These are phyloP conservation scores for Hypotaenidia okinawae DNA, from an alignment of 2,797 vertebrate genomes.

Conservation along the genomic window DNA sequence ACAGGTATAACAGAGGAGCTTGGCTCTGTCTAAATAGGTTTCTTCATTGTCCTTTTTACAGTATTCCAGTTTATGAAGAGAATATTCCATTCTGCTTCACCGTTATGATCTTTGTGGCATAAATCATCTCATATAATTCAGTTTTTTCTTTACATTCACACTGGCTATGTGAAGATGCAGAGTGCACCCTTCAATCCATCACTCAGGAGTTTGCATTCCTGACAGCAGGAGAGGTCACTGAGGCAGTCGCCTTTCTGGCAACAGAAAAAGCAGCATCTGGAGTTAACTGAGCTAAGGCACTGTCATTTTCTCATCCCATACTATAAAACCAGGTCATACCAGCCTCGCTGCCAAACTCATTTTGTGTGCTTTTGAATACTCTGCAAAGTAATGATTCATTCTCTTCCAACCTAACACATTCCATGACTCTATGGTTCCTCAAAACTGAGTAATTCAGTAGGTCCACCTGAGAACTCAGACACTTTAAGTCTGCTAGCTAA, in stretches of 20 bases:
- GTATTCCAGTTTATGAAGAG: background rate
- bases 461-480: background rate
- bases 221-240: background rate
- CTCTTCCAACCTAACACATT: too few relatives aligned
- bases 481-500: background rate
- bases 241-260: slow-evolving; percentile 2
- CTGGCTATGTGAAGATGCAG: background rate
- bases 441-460: background rate
- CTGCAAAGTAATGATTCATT: background rate
- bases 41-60: background rate
- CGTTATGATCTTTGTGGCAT: background rate
- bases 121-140: background rate
- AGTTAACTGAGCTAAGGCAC: background rate
- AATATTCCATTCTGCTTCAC: background rate
- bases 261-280: background rate
- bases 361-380: background rate
- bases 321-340: background rate
- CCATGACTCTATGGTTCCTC: background rate
- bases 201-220: background rate
- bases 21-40: background rate
- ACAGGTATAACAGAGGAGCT: background rate
- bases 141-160: background rate
- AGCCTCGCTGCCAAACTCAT: background rate
- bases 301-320: background rate
- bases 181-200: background rate